These are phyloP conservation scores for Conus ventricosus DNA, from an alignment of 1,140 invertebrate genomes.

Conservation along the genomic window DNA sequence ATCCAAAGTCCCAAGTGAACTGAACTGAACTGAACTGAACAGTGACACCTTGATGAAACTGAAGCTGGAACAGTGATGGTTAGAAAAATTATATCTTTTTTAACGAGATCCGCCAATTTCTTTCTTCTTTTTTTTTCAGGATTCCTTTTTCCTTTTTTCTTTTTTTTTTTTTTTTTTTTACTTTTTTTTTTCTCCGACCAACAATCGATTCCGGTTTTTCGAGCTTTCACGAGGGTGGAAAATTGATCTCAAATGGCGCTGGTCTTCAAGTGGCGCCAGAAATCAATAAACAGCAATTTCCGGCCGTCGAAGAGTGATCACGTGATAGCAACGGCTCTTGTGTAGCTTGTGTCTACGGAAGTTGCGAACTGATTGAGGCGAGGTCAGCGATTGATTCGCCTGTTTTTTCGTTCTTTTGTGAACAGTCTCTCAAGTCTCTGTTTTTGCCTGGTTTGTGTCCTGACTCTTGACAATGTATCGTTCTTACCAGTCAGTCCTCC, in stretches of 20 bases:
- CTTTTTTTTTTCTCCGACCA: background rate
- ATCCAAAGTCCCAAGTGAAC: too few species aligned
- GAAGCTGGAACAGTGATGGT: too few species aligned
- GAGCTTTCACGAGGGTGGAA: background rate
- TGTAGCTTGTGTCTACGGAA: background rate
- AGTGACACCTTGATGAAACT: too few species aligned
- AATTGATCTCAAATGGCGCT: background rate
- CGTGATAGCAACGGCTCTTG: constrained; percentile 2
- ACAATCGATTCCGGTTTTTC: background rate
- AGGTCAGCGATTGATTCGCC: background rate
- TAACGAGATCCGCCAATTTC: background rate
- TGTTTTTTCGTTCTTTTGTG: background rate
- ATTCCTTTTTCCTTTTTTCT: background rate
- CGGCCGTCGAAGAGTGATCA: background rate
- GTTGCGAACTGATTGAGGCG: background rate
- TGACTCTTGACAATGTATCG: constrained; percentile 64
- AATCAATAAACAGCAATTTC: background rate
- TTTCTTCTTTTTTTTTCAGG: background rate
- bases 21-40: too few species aligned
- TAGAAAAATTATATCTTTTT: too few species aligned
- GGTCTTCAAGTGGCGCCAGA: background rate
- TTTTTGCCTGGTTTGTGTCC: background rate
- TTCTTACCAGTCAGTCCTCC: constrained; percentile 70
- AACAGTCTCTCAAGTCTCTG: background rate
- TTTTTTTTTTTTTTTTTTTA: background rate